Percentiles rank a stretch among this genome's conserved stretches.
Conservation (phyloP, 2,113 vertebrate genomes). For the Phaethornis superciliosus region DNA sequence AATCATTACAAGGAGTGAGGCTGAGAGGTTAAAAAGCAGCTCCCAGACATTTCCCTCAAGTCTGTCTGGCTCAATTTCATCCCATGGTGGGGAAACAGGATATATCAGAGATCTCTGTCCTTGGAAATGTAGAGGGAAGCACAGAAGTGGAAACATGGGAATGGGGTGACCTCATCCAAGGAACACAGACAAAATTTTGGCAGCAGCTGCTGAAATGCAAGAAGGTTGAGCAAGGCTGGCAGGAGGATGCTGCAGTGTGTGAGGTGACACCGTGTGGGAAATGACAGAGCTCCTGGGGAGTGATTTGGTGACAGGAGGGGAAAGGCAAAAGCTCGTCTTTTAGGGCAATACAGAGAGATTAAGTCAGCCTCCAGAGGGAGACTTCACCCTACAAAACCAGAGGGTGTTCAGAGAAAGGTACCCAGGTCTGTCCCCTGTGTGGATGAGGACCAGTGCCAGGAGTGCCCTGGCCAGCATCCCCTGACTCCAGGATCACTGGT, state of each 20-base stretch:
- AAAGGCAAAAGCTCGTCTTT: background rate
- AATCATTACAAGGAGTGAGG: background rate
- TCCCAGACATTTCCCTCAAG: background rate
- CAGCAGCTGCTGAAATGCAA: background rate
- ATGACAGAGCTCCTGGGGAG: background rate
- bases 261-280: background rate
- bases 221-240: background rate
- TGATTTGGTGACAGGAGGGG: background rate
- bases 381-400: background rate
- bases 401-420: background rate
- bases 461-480: background rate
- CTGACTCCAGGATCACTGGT: background rate
- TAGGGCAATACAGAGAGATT: background rate
- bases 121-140: background rate
- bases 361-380: background rate
- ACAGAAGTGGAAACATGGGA: background rate
- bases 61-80: background rate
- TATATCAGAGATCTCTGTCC: background rate
- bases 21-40: background rate
- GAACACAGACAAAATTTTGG: background rate
- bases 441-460: rapidly evolving
- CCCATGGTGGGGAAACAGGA: background rate
- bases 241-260: background rate
- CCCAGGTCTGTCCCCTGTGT: rapidly evolving
- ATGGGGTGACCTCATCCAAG: background rate